Base-by-base conservation (phyloP, 2,888 invertebrate genomes). In the Chydorus sphaericus region DNA sequence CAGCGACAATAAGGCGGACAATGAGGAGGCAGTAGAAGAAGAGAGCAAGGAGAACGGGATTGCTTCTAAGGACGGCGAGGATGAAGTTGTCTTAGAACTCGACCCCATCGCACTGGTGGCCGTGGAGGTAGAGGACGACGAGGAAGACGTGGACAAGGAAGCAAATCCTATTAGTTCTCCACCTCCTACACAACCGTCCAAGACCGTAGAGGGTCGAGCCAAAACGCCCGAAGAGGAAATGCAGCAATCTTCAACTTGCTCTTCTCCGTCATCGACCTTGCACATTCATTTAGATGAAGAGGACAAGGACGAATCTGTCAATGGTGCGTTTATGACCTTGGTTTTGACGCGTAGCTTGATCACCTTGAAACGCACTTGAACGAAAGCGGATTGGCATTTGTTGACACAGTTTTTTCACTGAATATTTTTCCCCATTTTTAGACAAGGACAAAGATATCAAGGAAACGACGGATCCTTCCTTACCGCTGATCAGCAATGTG, bases 241-340 rank as follows among this genome's bases (percentile, higher is more conserved):
- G 14, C 38, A 38, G 38, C 53, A 37, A 29, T n/a, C n/a, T 20
- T 55, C 29, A n/a, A 16, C 44, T 11, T 16, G 29, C 20, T 54
- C 48, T 23, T 55, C 55, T 20, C 49, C 55, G 16, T 37, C 55
- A 23, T 49, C 55, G 33, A 49, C 48, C 36, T 48, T 55, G 30
- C 55, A 55, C 23, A 55, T 55, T 31, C 55, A 55, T 31, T 36
- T 55, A 36, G 44, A 44, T 23, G 55, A 55, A n/a, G 55, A 55
- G 31, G 55, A 55, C 48, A 49, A 55, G 23, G 55, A 55, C 26
- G 55, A 49, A 28, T 44, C 44, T 28, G 23, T 44, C 26, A 44
- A 44, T 44, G 44, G 44, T 44, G 28, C 23, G 23, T 23, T 26
- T 23, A 44, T 44, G 44, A 44, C 44, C 44, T 44, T 44, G 44